Percentiles rank a stretch among this genome's conserved stretches.
These are phyloP conservation scores for Goniozus legneri DNA, from an alignment of 1,140 invertebrate species.

Conservation along the genomic window DNA sequence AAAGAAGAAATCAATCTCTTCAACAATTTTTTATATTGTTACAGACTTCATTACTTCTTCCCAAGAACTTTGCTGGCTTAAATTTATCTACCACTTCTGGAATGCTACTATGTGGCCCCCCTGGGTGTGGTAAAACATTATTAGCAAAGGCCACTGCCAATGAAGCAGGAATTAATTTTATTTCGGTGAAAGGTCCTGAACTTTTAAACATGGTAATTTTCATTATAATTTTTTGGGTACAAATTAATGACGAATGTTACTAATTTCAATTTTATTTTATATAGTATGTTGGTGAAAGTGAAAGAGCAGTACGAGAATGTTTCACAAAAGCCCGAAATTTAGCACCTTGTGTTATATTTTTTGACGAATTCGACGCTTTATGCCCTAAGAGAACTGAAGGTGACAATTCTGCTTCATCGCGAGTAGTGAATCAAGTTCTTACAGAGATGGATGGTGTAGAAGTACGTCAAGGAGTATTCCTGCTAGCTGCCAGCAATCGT, in stretches of 20 bases:
- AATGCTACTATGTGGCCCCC: slow-evolving; percentile 91
- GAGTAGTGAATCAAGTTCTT: slow-evolving; percentile 95
- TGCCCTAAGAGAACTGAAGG: slow-evolving; percentile 84
- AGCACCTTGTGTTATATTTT: slow-evolving; percentile 98
- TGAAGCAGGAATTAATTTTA: slow-evolving; percentile 95
- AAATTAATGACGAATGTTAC: not conserved
- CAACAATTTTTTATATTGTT: slow-evolving; percentile 28
- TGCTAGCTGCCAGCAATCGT: slow-evolving; percentile 95
- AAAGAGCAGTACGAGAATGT: slow-evolving; percentile 90
- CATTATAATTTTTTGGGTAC: not conserved
- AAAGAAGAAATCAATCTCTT: slow-evolving; percentile 9
- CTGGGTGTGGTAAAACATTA: slow-evolving; percentile 91
- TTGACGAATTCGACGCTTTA: slow-evolving; percentile 97
- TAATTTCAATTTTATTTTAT: slow-evolving; percentile 30
- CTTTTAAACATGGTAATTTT: slow-evolving; percentile 83
- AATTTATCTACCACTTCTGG: slow-evolving; percentile 80
- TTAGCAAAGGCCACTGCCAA: slow-evolving; percentile 93
- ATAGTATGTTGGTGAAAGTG: slow-evolving; percentile 98
- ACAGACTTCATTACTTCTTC: slow-evolving; percentile 82
- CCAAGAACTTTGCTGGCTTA: slow-evolving; percentile 72
- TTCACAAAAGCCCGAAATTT: slow-evolving; percentile 93
- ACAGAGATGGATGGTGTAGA: slow-evolving; percentile 99
- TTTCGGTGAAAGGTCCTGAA: slow-evolving; percentile 96
- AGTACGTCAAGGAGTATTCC: slow-evolving; percentile 82
- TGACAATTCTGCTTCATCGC: slow-evolving; percentile 67